Evolutionary conservation across 2,888 invertebrate genomes (phyloP), one percentile per base, ranked within the genome.

Genomic region (Tenthredo notha): DNA sequence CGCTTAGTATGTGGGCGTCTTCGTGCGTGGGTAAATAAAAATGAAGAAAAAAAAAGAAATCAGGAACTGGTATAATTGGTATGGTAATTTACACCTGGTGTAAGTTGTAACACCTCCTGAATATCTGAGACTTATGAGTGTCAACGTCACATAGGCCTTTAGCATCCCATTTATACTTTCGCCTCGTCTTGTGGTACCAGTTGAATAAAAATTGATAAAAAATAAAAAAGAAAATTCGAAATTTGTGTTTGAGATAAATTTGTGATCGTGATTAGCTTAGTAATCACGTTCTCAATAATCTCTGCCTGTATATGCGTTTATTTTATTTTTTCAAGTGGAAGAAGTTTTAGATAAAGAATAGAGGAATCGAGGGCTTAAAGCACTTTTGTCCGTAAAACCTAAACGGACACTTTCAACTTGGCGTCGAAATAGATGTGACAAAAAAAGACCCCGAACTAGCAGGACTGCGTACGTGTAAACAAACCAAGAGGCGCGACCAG

Each of bases 401-500:
- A 67, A 67, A 77, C 21, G 77, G 54, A 29, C 50, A 54, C 25
- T 54, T 77, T 77, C 6, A n/a, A 33, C 77, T 25, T 29, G 61
- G 61, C 40, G 58, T 80, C 40, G 43, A 80, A 80, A 80, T 80
- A 80, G 43, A 25, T n/a, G 80, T 33, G 37, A 61, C 37, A 61
- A 80, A 37, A 80, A 80, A 80, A 43, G 80, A 37, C 25, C 33
- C 25, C 33, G 54, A 54, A 54, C 54, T 29, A 74, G 18, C 40
- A 54, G 33, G 77, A 77, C 77, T 54, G 65, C 80, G 61, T 80
- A 80, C 40, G 80, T 61, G 80, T 80, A 80, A 80, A 80, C 80
- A 80, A 80, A 80, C 80, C 40, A n/a, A 65, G 40, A 80, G 61
- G 37, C 37, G 40, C 80, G 80, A 61, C 80, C 77, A 54, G 77